Conservation (phyloP, 2,797 vertebrate species). For the Loris lydekkerianus region DNA sequence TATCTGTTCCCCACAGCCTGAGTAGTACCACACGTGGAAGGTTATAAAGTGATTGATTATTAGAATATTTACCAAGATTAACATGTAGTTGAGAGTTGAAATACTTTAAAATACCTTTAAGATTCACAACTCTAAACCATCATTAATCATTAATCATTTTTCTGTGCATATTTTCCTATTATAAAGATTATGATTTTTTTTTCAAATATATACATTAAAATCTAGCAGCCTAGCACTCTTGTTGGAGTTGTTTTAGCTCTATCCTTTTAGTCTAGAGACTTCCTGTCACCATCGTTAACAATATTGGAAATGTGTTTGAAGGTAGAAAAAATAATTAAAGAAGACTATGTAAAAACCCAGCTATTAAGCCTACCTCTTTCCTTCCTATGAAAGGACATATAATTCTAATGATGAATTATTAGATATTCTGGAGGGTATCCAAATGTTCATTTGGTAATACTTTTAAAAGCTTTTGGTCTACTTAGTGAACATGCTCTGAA, state of each 20-base stretch:
- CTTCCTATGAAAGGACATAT: slow-evolving; percentile 23
- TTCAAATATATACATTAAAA: slow-evolving; percentile 37
- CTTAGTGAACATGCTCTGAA: neutral
- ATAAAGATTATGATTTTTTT: slow-evolving; percentile 30
- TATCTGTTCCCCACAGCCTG: slow-evolving; percentile 10
- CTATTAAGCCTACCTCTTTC: neutral
- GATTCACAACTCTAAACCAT: slow-evolving; percentile 19
- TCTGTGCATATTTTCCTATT: slow-evolving; percentile 24
- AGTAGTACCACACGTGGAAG: slow-evolving; percentile 1
- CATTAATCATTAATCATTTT: slow-evolving; percentile 57
- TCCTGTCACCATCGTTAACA: slow-evolving; percentile 5
- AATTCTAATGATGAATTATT: slow-evolving; percentile 62
- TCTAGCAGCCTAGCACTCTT: neutral
- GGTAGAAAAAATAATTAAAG: slow-evolving; percentile 52
- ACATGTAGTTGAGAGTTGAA: slow-evolving; percentile 47
- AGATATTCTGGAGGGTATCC: slow-evolving; percentile 21
- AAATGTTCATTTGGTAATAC: slow-evolving; percentile 49
- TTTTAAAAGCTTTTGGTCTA: slow-evolving; percentile 64
- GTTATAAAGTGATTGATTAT: slow-evolving; percentile 34
- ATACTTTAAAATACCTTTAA: slow-evolving; percentile 48
- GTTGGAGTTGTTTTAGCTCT: slow-evolving; percentile 38
- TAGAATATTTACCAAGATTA: slow-evolving; percentile 46
- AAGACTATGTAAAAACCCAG: neutral
- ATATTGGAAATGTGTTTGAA: slow-evolving; percentile 38
- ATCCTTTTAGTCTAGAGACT: slow-evolving; percentile 31